Conservation (phyloP, 1,140 invertebrate species). For the Asbolus verrucosus region DNA sequence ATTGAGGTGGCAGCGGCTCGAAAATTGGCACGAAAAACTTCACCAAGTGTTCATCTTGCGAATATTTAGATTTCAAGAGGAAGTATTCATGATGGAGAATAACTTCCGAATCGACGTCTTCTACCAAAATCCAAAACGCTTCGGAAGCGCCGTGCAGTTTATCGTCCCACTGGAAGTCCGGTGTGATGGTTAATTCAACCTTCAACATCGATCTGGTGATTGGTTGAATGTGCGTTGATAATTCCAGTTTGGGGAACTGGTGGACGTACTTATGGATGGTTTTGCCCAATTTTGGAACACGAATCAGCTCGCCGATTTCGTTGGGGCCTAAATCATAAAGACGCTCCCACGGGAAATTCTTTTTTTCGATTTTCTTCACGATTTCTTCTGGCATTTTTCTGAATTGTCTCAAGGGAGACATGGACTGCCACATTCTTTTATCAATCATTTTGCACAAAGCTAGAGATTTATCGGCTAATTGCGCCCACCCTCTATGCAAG, state of each 20-base stretch:
- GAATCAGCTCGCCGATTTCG: conserved; percentile 97
- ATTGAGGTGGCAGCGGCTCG: conserved; percentile 97
- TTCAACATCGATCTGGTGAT: conserved; percentile 95
- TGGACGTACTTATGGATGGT: conserved; percentile 98
- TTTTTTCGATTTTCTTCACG: conserved; percentile 98
- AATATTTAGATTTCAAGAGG: conserved; percentile 95
- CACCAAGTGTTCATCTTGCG: conserved; percentile 93
- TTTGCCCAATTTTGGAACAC: conserved; percentile 96
- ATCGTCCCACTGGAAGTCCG: conserved; percentile 99
- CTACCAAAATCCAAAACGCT: conserved; percentile 99
- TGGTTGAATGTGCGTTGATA: conserved; percentile 97
- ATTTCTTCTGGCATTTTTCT: conserved; percentile 98
- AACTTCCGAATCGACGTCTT: conserved; percentile 97
- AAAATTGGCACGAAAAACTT: conserved; percentile 99
- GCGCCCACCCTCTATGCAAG: conserved; percentile 92
- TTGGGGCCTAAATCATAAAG: conserved; percentile 96
- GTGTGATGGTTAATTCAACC: conserved; percentile 98
- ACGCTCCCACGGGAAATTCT: conserved; percentile 93
- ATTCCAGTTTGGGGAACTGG: conserved; percentile 95
- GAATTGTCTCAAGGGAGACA: conserved; percentile 98
- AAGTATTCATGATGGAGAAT: conserved; percentile 99
- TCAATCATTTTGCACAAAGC: conserved; percentile 99
- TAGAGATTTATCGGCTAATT: conserved; percentile 95
- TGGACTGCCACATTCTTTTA: conserved; percentile 98
- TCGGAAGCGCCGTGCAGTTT: conserved; percentile 96